Percentiles rank a stretch among this genome's conserved stretches.
These are phyloP conservation scores for Aphelenchoides besseyi DNA, from an alignment of 1,140 invertebrate species.

Conservation along the genomic window DNA sequence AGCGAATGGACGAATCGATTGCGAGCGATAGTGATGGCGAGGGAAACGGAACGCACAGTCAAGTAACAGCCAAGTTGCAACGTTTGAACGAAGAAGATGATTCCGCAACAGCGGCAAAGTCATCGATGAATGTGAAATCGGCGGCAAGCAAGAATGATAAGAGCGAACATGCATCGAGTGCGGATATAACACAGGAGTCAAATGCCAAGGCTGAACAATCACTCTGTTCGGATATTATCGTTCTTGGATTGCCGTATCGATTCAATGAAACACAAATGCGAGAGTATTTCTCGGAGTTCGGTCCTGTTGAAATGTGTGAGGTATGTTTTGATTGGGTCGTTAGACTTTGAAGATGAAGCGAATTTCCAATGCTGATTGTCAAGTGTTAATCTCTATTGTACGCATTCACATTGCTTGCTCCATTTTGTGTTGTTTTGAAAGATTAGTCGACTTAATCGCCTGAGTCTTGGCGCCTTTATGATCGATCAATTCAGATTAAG, in stretches of 20 bases:
- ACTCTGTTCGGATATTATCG: conserved; percentile 54
- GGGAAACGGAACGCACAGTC: conserved; percentile 24
- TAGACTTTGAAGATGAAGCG: conserved; percentile 19
- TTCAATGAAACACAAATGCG: conserved; percentile 65
- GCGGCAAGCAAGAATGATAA: no score
- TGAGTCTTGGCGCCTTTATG: not conserved
- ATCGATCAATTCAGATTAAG: conserved; percentile 63
- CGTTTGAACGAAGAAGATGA: conserved; percentile 29
- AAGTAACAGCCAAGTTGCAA: conserved; percentile 17
- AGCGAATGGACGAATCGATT: conserved; percentile 51
- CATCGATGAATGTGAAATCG: not conserved
- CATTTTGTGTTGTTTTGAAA: not conserved
- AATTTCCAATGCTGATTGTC: conserved; percentile 2
- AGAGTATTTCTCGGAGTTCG: conserved; percentile 67
- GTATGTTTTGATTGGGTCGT: conserved; percentile 56
- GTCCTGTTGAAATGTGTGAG: conserved; percentile 66
- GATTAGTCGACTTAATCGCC: conserved; percentile 13
- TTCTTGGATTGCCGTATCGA: conserved; percentile 64
- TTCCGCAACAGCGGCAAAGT: conserved; percentile 24
- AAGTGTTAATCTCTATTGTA: conserved; percentile 1
- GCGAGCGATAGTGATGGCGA: conserved; percentile 53
- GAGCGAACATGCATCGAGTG: no score
- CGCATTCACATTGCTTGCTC: no score
- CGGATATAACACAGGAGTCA: not conserved
- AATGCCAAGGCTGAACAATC: conserved; percentile 3